Base-by-base conservation (phyloP, 2,113 vertebrate species). In the Tragelaphus strepsiceros region DNA sequence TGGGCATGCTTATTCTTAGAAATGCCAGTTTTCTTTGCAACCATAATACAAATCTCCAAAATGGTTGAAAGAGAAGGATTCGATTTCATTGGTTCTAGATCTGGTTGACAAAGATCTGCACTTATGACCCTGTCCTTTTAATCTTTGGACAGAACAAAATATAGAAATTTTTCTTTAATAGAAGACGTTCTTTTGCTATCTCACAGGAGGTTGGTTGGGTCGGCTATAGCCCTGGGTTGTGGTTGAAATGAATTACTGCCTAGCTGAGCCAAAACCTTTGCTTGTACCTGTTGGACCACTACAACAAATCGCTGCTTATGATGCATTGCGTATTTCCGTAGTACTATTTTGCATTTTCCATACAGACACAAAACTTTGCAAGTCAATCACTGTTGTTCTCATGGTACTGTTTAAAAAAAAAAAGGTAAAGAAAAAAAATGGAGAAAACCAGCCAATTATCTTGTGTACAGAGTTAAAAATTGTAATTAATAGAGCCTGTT, bases 401-500 rank as follows among this genome's bases (percentile, higher is more conserved):
- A 99, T 99, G 99, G 99, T 99, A 99, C 99, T 99, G 99, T 99
- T 99, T 98, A 98, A 98, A 98, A 98, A 99, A 98, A 98, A 98
- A 98, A 98, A 98, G 97, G 97, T 90, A 98, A 98, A 92, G 77
- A 98, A 88, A 96, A 95, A 96, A 97, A 95, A 98, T 98, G 96
- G 56, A 97, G 96, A 98, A 98, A 98, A 98, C 99, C 99, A 99
- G 99, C 99, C 99, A 97, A 99, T 99, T 98, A 99, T 99, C 99
- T 99, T 99, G 98, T 99, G 99, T 99, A 99, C 99, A 99, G 98
- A 99, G 97, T 99, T 99, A 97, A 99, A 97, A 99, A 99, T 98
- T 99, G 99, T 99, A 99, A 99, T 99, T 99, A 99, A 99, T 99
- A 99, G 99, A 99, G 99, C 99, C 99, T 99, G 99, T 99, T 99